These are phyloP conservation scores for Bombus soroeensis DNA, from an alignment of 1,140 invertebrate genomes.

Conservation along the genomic window DNA sequence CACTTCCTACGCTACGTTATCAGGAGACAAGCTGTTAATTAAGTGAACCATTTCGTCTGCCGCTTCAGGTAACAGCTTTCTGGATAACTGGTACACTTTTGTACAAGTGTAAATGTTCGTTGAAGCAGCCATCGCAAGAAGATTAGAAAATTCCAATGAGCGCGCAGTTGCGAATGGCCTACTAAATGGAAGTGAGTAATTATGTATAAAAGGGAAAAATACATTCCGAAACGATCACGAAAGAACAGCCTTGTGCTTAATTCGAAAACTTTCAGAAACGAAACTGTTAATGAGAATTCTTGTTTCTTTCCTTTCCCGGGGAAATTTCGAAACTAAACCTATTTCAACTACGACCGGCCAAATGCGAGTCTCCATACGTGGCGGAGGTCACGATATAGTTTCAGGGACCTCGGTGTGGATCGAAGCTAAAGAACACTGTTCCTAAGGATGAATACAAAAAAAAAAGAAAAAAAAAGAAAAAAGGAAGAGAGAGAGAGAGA, in stretches of 20 bases:
- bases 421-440: constrained; percentile 8
- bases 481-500: too few species aligned
- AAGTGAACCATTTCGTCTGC: constrained; percentile 41
- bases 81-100: constrained; percentile 43
- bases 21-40: constrained; percentile 57
- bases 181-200: constrained; percentile 28
- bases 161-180: constrained; percentile 16
- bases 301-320: too few species aligned
- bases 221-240: neutral
- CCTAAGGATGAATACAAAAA: too few species aligned
- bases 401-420: neutral
- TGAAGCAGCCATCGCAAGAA: neutral
- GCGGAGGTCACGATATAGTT: neutral
- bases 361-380: neutral
- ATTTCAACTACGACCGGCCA: neutral
- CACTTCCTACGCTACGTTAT: constrained; percentile 45
- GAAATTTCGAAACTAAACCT: neutral
- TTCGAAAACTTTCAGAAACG: constrained; percentile 1
- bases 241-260: neutral
- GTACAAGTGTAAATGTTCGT: constrained; percentile 32
- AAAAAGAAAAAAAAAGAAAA: accelerated
- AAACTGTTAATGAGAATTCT: neutral
- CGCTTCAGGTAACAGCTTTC: constrained; percentile 41
- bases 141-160: constrained; percentile 51
- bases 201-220: neutral